phyloP scores from a whole-genome alignment of 2,797 vertebrate species.

The Pseudocheirus occidentalis region DNA sequence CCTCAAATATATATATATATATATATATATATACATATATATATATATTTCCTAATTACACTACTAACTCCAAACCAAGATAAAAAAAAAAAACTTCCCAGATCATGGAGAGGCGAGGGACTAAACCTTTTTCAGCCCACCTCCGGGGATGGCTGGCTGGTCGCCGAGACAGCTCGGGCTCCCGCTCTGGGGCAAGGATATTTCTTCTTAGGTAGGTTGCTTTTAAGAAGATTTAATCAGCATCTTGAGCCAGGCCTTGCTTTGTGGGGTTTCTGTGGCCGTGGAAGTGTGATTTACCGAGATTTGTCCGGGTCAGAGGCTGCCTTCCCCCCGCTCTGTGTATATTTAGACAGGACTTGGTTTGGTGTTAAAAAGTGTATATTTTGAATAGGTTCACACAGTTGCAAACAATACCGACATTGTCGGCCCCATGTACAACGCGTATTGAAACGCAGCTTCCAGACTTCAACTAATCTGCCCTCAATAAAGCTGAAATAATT shows the following conservation, averaged over 20 bases:
- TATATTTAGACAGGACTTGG: constrained; percentile 95
- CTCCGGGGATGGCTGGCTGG: background rate
- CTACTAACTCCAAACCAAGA: constrained; percentile 17
- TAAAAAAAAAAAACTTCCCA: background rate
- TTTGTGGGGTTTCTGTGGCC: constrained; percentile 90
- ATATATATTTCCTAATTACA: background rate
- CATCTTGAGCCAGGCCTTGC: constrained; percentile 86
- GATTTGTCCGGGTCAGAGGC: constrained; percentile 92
- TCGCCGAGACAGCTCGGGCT: background rate
- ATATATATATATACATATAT: too few relatives aligned
- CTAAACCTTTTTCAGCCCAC: constrained; percentile 1
- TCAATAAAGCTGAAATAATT: constrained; percentile 98
- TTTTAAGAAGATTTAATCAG: constrained; percentile 87
- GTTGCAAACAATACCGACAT: constrained; percentile 94
- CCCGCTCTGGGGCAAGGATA: constrained; percentile 59
- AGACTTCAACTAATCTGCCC: constrained; percentile 95
- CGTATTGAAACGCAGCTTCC: constrained; percentile 90
- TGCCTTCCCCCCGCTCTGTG: constrained; percentile 89
- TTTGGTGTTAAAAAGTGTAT: constrained; percentile 95
- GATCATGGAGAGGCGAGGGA: background rate
- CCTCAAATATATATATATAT: too few relatives aligned
- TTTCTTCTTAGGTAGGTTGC: constrained; percentile 86
- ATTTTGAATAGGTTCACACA: constrained; percentile 92
- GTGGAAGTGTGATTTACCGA: constrained; percentile 94
- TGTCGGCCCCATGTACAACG: constrained; percentile 92